Percentiles rank a stretch among this genome's conserved stretches.
Evolutionary conservation across 2,113 vertebrate genomes (phyloP).

Genomic region (Setophaga coronata): DNA sequence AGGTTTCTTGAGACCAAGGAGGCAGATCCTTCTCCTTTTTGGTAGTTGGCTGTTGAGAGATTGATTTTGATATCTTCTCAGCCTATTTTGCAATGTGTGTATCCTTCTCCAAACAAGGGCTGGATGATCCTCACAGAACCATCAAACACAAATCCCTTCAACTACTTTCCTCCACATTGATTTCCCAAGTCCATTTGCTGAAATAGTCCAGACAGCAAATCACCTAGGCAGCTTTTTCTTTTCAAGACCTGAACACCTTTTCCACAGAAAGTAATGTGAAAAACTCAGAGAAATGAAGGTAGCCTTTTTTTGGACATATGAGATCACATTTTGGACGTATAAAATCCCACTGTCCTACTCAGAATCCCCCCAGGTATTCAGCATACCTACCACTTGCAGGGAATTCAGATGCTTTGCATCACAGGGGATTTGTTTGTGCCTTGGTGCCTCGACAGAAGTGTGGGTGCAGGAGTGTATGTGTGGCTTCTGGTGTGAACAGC

Average conservation of each 20-base stretch:
- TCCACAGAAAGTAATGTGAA: neutral
- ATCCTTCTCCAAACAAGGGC: neutral
- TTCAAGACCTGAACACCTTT: neutral
- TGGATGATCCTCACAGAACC: neutral
- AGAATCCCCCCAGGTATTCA: neutral
- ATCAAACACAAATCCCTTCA: neutral
- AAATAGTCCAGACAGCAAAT: neutral
- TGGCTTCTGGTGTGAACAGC: neutral
- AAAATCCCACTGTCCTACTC: neutral
- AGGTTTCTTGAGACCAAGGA: neutral
- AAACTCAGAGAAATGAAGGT: neutral
- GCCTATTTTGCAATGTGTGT: neutral
- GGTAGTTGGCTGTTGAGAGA: neutral
- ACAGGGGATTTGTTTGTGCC: neutral
- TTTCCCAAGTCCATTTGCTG: neutral
- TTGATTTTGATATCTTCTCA: neutral
- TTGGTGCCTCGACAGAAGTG: neutral
- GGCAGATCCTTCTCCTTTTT: neutral
- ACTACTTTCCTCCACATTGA: rapidly evolving
- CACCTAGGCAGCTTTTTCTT: neutral
- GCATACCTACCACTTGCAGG: neutral
- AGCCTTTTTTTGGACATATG: neutral
- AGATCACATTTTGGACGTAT: neutral
- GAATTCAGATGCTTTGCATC: neutral
- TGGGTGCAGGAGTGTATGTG: neutral